These are phyloP conservation scores for Azemiops feae DNA, from an alignment of 2,113 vertebrate genomes.

Conservation along the genomic window DNA sequence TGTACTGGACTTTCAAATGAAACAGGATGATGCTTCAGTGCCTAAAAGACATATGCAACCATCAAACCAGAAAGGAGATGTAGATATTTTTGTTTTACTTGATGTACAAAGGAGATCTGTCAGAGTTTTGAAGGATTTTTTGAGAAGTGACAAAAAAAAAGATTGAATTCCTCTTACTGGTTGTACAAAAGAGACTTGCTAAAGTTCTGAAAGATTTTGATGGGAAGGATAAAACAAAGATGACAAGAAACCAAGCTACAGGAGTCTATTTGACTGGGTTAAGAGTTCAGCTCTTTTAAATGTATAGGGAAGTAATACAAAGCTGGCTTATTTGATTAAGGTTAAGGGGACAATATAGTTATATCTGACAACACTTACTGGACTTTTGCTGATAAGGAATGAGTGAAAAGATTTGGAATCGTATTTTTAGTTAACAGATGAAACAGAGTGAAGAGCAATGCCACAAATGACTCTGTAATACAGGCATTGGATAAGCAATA, in stretches of 20 bases:
- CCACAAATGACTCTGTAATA: background rate
- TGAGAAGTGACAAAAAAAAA: background rate
- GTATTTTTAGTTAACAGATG: background rate
- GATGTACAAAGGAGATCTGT: background rate
- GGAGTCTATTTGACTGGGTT: background rate
- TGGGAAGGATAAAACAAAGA: background rate
- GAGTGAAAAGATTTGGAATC: background rate
- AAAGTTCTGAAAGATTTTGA: background rate
- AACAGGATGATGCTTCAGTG: background rate
- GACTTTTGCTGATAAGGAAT: background rate
- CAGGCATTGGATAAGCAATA: background rate
- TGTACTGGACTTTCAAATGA: background rate
- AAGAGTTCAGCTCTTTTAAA: background rate
- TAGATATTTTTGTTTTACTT: background rate
- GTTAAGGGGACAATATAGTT: background rate
- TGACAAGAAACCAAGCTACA: background rate
- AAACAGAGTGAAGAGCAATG: background rate
- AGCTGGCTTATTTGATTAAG: background rate
- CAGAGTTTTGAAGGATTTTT: background rate
- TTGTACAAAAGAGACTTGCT: background rate
- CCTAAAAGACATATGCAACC: background rate
- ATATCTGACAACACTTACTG: background rate
- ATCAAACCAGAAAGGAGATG: background rate
- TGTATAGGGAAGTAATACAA: background rate
- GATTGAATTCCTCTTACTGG: background rate